Conservation (phyloP, 2,797 vertebrate genomes). For the Lithobates sylvaticus region DNA sequence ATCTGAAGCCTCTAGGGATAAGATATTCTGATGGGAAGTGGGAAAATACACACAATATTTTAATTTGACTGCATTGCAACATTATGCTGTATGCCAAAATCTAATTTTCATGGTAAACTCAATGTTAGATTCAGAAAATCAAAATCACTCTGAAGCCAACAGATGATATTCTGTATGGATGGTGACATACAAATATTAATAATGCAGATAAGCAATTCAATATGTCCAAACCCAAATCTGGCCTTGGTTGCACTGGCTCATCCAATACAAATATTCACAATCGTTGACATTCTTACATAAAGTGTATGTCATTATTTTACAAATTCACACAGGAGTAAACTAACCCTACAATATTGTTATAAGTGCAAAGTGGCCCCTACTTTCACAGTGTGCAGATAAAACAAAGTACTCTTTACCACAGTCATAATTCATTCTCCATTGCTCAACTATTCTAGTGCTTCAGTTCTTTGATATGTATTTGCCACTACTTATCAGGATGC, state of each 20-base stretch:
- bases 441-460: too few relatives aligned
- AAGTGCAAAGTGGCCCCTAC: background rate
- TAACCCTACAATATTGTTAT: background rate
- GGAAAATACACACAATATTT: constrained; percentile 43
- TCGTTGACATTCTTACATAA: too few relatives aligned
- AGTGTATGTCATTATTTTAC: too few relatives aligned
- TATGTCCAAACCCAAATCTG: too few relatives aligned
- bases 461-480: too few relatives aligned
- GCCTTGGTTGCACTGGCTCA: too few relatives aligned
- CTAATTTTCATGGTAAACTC: constrained; percentile 15
- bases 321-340: too few relatives aligned
- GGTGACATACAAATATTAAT: background rate
- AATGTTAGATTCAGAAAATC: constrained; percentile 3
- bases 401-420: too few relatives aligned
- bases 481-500: too few relatives aligned
- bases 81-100: constrained; percentile 28
- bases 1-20: constrained; percentile 42
- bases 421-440: too few relatives aligned
- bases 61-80: constrained; percentile 37
- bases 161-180: background rate
- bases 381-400: background rate
- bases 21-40: constrained; percentile 40
- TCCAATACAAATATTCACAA: too few relatives aligned
- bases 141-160: background rate
- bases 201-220: too few relatives aligned